Evolutionary conservation across 2,888 invertebrate genomes (phyloP).

Genomic region (Trilocha varians): DNA sequence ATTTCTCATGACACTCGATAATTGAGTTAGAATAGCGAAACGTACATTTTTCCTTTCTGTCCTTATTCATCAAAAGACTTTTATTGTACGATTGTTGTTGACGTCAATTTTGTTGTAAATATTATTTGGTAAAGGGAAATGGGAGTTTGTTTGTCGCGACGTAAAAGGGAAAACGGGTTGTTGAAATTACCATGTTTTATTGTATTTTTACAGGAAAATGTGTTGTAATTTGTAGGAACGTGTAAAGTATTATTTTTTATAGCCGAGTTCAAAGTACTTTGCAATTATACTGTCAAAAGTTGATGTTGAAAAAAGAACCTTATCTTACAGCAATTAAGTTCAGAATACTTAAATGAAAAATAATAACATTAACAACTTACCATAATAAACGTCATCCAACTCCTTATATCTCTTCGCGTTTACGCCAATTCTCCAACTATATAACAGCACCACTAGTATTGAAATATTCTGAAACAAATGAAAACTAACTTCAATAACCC

Average conservation of each 20-base stretch:
- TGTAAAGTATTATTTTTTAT: no score
- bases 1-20: slow-evolving; percentile 8
- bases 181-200: no score
- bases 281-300: background rate
- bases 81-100: background rate
- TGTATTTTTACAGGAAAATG: background rate
- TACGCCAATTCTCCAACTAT: slow-evolving; percentile 83
- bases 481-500: slow-evolving; percentile 1
- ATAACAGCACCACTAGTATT: slow-evolving; percentile 80
- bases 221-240: no score
- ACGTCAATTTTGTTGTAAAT: background rate
- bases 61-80: background rate
- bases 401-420: slow-evolving; percentile 80
- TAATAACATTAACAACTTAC: slow-evolving; percentile 55
- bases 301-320: background rate
- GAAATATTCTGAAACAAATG: slow-evolving; percentile 80
- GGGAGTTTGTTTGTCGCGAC: background rate
- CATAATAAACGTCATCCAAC: slow-evolving; percentile 84
- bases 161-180: no score
- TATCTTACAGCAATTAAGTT: background rate
- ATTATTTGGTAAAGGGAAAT: background rate
- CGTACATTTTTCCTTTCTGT: slow-evolving; percentile 10
- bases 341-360: background rate
- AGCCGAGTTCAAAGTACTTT: background rate
- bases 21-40: slow-evolving; percentile 9